Evolutionary conservation across 2,113 vertebrate species (phyloP).

Genomic region (Condylura cristata): DNA sequence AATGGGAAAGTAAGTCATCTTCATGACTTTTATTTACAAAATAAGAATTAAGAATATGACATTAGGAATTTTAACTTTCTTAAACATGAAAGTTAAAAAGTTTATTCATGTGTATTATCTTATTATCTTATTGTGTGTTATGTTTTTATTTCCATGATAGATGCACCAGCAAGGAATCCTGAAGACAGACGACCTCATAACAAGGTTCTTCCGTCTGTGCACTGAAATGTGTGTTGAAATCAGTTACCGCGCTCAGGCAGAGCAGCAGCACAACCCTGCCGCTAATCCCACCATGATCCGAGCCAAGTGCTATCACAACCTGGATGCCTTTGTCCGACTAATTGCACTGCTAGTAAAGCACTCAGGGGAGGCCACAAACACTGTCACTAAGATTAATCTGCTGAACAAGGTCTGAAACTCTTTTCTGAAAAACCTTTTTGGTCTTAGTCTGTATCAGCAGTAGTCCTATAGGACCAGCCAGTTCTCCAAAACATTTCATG

Average conservation of each 20-base stretch:
- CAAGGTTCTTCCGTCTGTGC: constrained; percentile 97
- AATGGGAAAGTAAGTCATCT: neutral
- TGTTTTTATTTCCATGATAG: constrained; percentile 79
- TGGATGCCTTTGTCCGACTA: constrained; percentile 98
- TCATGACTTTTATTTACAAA: neutral
- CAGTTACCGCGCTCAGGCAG: constrained; percentile 97
- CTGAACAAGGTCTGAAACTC: constrained; percentile 91
- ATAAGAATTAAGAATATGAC: constrained; percentile 36
- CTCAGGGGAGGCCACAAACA: constrained; percentile 99
- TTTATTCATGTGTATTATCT: neutral
- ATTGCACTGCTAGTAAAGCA: constrained; percentile 98
- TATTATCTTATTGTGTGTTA: neutral
- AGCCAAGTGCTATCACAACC: constrained; percentile 99
- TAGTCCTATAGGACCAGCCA: constrained; percentile 49
- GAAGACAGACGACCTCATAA: constrained; percentile 99
- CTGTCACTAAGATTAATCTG: constrained; percentile 98
- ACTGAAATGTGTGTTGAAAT: constrained; percentile 99
- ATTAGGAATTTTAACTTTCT: neutral
- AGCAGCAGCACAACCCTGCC: constrained; percentile 98
- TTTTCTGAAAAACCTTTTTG: constrained; percentile 16
- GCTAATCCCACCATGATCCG: constrained; percentile 98
- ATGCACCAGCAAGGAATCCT: constrained; percentile 99
- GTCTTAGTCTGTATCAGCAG: constrained; percentile 35
- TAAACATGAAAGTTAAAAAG: neutral
- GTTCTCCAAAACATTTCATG: neutral